phyloP scores from a whole-genome alignment of 2,888 invertebrate genomes.

The Poecilus cupreus region DNA sequence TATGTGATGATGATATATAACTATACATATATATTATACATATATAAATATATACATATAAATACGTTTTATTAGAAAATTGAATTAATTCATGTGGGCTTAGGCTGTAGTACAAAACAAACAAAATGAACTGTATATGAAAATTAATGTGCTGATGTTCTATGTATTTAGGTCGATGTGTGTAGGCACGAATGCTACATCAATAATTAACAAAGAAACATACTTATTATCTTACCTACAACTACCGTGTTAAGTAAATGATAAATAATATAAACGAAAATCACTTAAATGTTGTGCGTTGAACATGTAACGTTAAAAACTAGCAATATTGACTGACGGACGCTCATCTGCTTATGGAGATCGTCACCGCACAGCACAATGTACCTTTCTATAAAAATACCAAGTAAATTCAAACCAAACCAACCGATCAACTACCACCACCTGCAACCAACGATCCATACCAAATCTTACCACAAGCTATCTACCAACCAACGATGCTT shows the following conservation, averaged over 20 bases:
- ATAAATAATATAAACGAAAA: slow-evolving; percentile 57
- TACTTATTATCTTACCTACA: slow-evolving; percentile 43
- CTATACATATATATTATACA: slow-evolving; percentile 56
- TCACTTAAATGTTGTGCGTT: slow-evolving; percentile 59
- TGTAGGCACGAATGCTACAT: slow-evolving; percentile 60
- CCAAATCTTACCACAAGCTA: slow-evolving; percentile 38
- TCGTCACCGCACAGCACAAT: slow-evolving; percentile 59
- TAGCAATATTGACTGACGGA: slow-evolving; percentile 59
- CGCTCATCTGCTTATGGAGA: slow-evolving; percentile 58
- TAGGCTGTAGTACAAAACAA: slow-evolving; percentile 58
- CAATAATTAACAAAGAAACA: slow-evolving; percentile 54
- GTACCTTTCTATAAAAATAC: slow-evolving; percentile 47
- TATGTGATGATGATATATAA: slow-evolving; percentile 58
- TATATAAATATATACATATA: slow-evolving; percentile 58
- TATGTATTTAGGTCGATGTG: slow-evolving; percentile 59
- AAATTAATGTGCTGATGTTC: slow-evolving; percentile 60
- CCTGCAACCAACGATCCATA: slow-evolving; percentile 40
- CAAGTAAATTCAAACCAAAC: slow-evolving; percentile 22
- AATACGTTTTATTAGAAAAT: slow-evolving; percentile 59
- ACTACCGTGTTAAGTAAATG: slow-evolving; percentile 55
- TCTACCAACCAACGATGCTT: slow-evolving; percentile 57
- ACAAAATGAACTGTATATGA: slow-evolving; percentile 60
- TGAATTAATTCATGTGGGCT: slow-evolving; percentile 59
- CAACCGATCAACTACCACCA: slow-evolving; percentile 1
- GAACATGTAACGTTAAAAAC: slow-evolving; percentile 55